These are phyloP conservation scores for Lichenostomus cassidix DNA, from an alignment of 2,113 vertebrate species.

Conservation along the genomic window DNA sequence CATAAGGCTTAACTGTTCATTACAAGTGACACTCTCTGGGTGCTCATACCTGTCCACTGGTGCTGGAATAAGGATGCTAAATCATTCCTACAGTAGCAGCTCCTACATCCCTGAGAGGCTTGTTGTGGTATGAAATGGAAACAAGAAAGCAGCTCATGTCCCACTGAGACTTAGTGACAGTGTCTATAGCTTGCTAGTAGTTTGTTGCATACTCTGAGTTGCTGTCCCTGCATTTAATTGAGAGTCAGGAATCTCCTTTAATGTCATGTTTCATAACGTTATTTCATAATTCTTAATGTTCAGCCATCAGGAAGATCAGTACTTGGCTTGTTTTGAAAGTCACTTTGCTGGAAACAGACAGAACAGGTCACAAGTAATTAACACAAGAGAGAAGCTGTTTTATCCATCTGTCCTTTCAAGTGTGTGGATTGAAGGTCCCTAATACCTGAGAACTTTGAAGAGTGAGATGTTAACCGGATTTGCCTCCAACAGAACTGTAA, in stretches of 20 bases:
- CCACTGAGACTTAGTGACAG: not conserved
- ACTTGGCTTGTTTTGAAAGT: slow-evolving; percentile 27
- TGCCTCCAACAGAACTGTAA: not conserved
- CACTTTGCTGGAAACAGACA: not conserved
- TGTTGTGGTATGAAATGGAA: not conserved
- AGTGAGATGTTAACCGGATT: not conserved
- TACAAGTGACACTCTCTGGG: not conserved
- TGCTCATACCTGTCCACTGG: not conserved
- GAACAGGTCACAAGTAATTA: not conserved
- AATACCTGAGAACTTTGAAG: not conserved
- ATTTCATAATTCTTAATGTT: slow-evolving; percentile 13
- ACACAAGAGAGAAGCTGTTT: not conserved
- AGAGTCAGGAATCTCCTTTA: not conserved
- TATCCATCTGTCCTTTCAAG: not conserved
- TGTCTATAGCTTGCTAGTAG: not conserved
- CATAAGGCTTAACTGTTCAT: not conserved
- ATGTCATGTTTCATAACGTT: not conserved
- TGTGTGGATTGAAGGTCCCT: not conserved
- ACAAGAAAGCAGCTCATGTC: not conserved
- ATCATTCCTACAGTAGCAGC: not conserved
- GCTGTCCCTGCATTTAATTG: not conserved
- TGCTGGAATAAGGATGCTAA: not conserved
- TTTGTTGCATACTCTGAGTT: not conserved
- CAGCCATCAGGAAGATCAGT: slow-evolving; percentile 23
- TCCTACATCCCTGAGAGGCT: not conserved